Percentiles rank a stretch among this genome's conserved stretches.
Conservation (phyloP, 2,113 vertebrate genomes). For the Salvelinus sp. region DNA sequence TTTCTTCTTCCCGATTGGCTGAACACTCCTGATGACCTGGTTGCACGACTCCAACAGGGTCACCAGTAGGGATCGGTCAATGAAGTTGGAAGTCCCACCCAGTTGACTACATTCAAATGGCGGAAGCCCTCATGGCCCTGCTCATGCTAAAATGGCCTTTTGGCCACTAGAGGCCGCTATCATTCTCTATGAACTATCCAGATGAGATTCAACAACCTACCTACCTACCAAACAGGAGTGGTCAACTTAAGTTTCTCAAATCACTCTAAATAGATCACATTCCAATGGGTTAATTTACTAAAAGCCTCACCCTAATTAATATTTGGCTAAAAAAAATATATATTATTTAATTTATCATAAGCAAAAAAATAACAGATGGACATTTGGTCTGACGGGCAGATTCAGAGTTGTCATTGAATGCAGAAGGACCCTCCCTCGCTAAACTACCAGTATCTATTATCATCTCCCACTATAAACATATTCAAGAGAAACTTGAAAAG, state of each 20-base stretch:
- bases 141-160: too few species aligned
- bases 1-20: too few species aligned
- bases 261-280: constrained; percentile 45
- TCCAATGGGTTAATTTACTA: constrained; percentile 22
- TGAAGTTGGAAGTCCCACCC: too few species aligned
- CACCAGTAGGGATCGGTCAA: too few species aligned
- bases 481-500: not conserved
- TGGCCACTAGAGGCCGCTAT: too few species aligned
- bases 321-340: constrained; percentile 44
- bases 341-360: constrained; percentile 24
- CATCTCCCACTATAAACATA: not conserved
- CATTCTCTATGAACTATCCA: not conserved
- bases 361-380: constrained; percentile 30
- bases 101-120: too few species aligned
- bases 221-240: constrained; percentile 11
- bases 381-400: constrained; percentile 33
- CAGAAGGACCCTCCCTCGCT: not conserved
- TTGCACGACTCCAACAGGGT: too few species aligned
- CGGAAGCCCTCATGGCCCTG: too few species aligned
- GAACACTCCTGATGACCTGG: too few species aligned
- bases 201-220: constrained; percentile 18
- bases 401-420: constrained; percentile 4
- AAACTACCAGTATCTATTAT: not conserved
- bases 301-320: constrained; percentile 25
- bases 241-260: constrained; percentile 45